A percentile compares a stretch with the other conserved stretches of the same genome.
These are phyloP conservation scores for Yponomeuta malinellus DNA, from an alignment of 2,888 invertebrate genomes.

Conservation along the genomic window DNA sequence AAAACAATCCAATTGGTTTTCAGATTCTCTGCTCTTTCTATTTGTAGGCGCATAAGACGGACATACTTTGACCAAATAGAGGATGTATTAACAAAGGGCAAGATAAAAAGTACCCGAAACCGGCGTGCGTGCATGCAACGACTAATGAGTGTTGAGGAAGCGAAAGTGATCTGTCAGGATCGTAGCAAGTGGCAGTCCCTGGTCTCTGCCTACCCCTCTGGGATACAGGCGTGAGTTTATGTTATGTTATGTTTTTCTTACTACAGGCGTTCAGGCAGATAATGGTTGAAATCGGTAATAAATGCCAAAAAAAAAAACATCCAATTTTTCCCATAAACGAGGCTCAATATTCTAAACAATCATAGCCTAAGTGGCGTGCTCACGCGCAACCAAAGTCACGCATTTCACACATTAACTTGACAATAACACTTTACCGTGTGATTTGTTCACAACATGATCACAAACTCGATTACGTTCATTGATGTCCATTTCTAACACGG, in stretches of 20 bases:
- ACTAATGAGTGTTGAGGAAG: too few species aligned
- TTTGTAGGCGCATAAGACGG: too few species aligned
- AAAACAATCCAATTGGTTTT: too few species aligned
- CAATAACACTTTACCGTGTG: slow-evolving; percentile 6
- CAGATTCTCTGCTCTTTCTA: rapidly evolving
- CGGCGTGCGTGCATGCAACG: too few species aligned
- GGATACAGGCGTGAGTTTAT: too few species aligned
- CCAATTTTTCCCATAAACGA: not conserved
- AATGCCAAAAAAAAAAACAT: not conserved
- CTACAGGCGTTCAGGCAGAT: not conserved
- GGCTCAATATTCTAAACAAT: not conserved
- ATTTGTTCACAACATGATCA: slow-evolving; percentile 25
- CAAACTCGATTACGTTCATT: slow-evolving; percentile 40
- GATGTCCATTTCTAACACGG: slow-evolving; percentile 11
- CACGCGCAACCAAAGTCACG: slow-evolving; percentile 10
- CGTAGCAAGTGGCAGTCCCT: too few species aligned
- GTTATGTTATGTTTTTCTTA: too few species aligned
- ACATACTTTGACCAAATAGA: too few species aligned
- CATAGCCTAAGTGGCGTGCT: not conserved
- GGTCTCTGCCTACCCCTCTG: too few species aligned
- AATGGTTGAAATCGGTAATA: not conserved
- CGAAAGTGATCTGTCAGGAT: too few species aligned
- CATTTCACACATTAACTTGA: slow-evolving; percentile 12
- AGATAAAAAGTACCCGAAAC: too few species aligned
- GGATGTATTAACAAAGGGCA: too few species aligned